phyloP scores from a whole-genome alignment of 2,888 invertebrate genomes.

The Nephrotoma appendiculata region DNA sequence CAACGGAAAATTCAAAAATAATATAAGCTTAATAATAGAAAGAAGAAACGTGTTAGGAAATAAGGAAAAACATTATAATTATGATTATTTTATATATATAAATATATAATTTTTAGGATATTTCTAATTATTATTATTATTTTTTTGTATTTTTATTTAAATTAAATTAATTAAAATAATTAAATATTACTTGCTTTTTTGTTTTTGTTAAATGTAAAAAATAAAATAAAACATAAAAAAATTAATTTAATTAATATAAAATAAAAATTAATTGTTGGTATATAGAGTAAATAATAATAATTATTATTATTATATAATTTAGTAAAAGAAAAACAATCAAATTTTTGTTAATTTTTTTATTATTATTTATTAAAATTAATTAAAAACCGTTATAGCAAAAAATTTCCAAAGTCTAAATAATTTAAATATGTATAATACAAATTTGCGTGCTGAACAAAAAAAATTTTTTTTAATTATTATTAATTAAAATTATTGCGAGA shows the following conservation, averaged over 20 bases:
- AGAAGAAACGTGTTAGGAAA: background rate
- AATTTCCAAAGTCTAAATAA: background rate
- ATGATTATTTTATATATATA: constrained; percentile 2
- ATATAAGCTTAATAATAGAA: constrained; percentile 2
- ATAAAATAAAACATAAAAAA: background rate
- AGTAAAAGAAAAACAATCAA: background rate
- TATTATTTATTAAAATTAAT: background rate
- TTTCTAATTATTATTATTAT: background rate
- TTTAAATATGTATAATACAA: background rate
- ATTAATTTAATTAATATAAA: background rate
- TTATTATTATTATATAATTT: background rate
- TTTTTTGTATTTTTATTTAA: background rate
- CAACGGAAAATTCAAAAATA: constrained; percentile 30
- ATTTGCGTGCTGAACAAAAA: background rate
- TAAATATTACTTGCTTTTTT: background rate
- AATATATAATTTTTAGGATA: background rate
- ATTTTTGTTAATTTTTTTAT: background rate
- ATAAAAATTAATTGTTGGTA: background rate
- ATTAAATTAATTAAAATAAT: background rate
- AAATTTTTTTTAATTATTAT: background rate
- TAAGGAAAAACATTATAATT: background rate
- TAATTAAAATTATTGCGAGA: background rate
- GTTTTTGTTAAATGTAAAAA: background rate
- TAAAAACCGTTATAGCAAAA: background rate
- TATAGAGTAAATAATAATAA: background rate